Evolutionary conservation across 1,140 invertebrate genomes (phyloP).

Genomic region (Drosophila pectinifera): DNA sequence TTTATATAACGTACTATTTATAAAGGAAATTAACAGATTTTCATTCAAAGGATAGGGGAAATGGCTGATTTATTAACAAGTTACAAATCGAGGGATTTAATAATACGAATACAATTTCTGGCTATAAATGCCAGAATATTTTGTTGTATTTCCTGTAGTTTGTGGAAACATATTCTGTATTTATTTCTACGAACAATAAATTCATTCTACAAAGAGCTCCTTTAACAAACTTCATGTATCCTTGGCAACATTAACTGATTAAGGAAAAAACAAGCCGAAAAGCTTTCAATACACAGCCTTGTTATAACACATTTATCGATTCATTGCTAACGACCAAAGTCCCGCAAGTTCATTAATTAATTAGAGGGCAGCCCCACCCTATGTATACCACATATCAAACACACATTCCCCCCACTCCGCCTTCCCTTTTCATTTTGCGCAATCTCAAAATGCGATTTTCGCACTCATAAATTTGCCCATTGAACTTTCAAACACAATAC

Average conservation of each 20-base stretch:
- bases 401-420: background rate
- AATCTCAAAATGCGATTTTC: slow-evolving; percentile 56
- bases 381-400: background rate
- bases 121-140: no score
- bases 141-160: background rate
- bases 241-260: slow-evolving; percentile 22
- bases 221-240: slow-evolving; percentile 12
- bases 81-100: background rate
- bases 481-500: slow-evolving; percentile 64
- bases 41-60: no score
- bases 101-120: no score
- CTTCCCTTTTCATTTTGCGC: background rate
- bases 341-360: slow-evolving; percentile 49
- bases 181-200: background rate
- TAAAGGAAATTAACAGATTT: slow-evolving; percentile 19
- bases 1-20: slow-evolving; percentile 15
- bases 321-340: slow-evolving; percentile 17
- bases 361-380: slow-evolving; percentile 3
- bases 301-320: slow-evolving; percentile 18
- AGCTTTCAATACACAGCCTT: background rate
- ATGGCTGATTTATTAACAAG: background rate
- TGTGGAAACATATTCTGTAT: no score
- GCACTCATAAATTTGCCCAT: slow-evolving; percentile 64
- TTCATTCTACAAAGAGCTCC: background rate
- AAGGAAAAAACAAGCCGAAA: background rate